phyloP scores from a whole-genome alignment of 2,113 vertebrate species.

The Madoqua kirkii region DNA sequence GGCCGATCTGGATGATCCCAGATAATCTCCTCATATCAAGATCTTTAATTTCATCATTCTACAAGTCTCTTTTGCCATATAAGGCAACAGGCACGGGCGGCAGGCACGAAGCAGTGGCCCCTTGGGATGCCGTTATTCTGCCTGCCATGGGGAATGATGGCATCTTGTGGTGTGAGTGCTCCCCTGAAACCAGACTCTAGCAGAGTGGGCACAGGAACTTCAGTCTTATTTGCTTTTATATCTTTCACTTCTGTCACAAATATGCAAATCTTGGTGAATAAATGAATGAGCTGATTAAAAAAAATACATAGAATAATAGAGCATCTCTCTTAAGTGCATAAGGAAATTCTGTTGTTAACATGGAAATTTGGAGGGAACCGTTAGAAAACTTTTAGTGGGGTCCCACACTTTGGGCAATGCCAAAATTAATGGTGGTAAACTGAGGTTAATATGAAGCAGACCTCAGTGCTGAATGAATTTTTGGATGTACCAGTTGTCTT shows the following conservation, averaged over 20 bases:
- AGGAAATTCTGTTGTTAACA: not conserved
- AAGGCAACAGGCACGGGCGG: not conserved
- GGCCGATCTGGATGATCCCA: not conserved
- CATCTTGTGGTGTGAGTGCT: not conserved
- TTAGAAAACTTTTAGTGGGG: not conserved
- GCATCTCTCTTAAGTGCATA: not conserved
- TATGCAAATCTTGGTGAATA: not conserved
- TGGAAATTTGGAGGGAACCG: not conserved
- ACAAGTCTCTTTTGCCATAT: not conserved
- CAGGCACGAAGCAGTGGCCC: not conserved
- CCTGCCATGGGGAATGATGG: not conserved
- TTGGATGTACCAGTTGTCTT: not conserved
- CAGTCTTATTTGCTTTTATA: not conserved
- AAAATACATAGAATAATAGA: not conserved
- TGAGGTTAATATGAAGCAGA: not conserved
- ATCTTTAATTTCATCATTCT: not conserved
- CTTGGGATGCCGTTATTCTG: not conserved
- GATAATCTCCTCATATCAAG: not conserved
- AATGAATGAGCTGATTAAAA: not conserved
- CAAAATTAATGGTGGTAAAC: not conserved
- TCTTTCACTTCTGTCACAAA: not conserved
- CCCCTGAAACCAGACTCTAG: not conserved
- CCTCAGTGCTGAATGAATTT: not conserved
- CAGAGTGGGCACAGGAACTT: not conserved
- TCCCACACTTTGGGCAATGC: not conserved